Conservation (phyloP, 2,113 vertebrate species). For the Gobius niger region DNA sequence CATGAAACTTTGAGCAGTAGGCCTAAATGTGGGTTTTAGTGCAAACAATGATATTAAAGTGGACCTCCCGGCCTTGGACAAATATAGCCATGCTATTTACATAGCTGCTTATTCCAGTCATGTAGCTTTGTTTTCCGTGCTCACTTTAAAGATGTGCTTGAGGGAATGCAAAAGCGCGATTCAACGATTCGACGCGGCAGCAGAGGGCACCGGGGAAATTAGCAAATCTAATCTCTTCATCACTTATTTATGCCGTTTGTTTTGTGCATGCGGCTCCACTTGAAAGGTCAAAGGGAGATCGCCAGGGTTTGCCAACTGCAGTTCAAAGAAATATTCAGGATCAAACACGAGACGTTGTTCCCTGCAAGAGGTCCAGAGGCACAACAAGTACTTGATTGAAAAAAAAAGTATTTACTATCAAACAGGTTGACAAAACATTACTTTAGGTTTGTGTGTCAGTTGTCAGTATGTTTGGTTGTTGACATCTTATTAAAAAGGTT, state of each 20-base stretch:
- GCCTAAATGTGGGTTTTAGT: neutral
- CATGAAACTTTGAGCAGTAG: no score
- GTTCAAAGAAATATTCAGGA: slow-evolving; percentile 7
- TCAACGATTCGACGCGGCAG: slow-evolving; percentile 22
- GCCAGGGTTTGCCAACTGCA: slow-evolving; percentile 28
- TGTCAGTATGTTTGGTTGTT: no score
- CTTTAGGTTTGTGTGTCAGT: no score
- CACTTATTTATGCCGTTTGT: slow-evolving; percentile 59
- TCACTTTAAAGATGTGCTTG: slow-evolving; percentile 17
- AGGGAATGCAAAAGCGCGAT: slow-evolving; percentile 6
- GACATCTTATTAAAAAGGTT: no score
- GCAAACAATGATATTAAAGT: neutral
- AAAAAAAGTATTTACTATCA: neutral
- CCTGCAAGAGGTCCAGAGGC: neutral
- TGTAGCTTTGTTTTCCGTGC: slow-evolving; percentile 1
- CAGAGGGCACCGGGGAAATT: slow-evolving; percentile 47
- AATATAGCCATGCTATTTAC: no score
- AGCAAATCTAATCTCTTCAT: slow-evolving; percentile 58
- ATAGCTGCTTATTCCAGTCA: neutral
- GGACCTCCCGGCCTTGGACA: no score
- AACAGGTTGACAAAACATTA: no score
- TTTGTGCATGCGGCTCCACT: slow-evolving; percentile 42
- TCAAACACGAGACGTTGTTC: slow-evolving; percentile 22
- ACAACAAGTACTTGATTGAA: neutral
- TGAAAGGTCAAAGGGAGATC: slow-evolving; percentile 55